Percentiles rank a stretch among this genome's conserved stretches.
These are phyloP conservation scores for Incurvaria masculella DNA, from an alignment of 2,888 invertebrate genomes.

Conservation along the genomic window DNA sequence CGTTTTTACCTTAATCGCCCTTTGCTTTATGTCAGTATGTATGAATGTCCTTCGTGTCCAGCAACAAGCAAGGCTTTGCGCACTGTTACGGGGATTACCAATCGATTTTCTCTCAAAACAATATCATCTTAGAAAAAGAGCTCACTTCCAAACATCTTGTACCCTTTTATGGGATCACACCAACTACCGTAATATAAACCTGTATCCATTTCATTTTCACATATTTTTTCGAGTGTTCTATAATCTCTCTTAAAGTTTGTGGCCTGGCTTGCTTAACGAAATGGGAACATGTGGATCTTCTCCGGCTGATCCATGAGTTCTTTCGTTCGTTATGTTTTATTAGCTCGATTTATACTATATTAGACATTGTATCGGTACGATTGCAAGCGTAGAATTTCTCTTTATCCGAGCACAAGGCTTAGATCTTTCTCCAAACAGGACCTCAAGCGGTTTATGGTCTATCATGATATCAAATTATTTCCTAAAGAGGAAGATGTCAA, in stretches of 20 bases:
- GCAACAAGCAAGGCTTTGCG: constrained; percentile 12
- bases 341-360: constrained; percentile 12
- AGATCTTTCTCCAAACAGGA: constrained; percentile 16
- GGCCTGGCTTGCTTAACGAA: constrained; percentile 2
- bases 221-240: neutral
- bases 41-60: constrained; percentile 21
- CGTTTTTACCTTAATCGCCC: constrained; percentile 17
- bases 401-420: constrained; percentile 13
- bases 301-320: constrained; percentile 2
- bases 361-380: constrained; percentile 14
- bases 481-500: constrained; percentile 29
- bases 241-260: neutral
- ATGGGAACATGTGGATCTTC: constrained; percentile 10
- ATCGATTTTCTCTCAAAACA: neutral
- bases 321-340: constrained; percentile 20
- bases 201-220: neutral
- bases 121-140: neutral
- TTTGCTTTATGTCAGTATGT: too few species aligned
- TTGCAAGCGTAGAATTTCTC: constrained; percentile 16
- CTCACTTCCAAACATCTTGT: neutral
- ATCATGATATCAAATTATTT: constrained; percentile 23
- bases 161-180: neutral
- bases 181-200: neutral
- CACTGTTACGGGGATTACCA: constrained; percentile 15
- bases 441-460: constrained; percentile 20